Conservation (phyloP, 2,113 vertebrate species). For the Isurus oxyrinchus region DNA sequence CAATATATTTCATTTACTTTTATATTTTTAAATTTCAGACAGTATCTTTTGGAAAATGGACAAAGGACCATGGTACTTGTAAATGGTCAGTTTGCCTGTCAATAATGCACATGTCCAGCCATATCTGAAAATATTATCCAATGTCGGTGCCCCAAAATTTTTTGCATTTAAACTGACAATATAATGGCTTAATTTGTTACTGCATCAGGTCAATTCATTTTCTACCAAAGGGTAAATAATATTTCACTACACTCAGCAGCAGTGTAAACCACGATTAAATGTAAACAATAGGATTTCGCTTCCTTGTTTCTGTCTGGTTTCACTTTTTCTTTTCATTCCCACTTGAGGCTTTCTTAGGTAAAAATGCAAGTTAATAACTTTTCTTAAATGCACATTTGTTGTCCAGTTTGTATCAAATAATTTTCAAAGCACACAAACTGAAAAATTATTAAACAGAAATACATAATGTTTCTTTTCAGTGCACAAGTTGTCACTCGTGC, state of each 20-base stretch:
- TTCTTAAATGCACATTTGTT: not conserved
- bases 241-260: not conserved
- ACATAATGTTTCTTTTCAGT: not conserved
- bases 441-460: not conserved
- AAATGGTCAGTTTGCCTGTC: not conserved
- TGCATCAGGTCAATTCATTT: not conserved
- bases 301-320: not conserved
- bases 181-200: not conserved
- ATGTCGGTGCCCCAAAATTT: not conserved
- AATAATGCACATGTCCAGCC: not conserved
- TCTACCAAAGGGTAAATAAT: not conserved
- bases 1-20: not conserved
- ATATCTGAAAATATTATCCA: not conserved
- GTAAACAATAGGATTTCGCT: not conserved
- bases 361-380: not conserved
- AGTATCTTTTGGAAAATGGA: not conserved
- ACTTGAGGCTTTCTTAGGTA: not conserved
- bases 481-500: not conserved
- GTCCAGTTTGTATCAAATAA: not conserved
- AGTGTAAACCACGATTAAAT: not conserved
- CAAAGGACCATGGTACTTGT: not conserved
- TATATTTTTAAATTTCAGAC: not conserved
- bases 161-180: not conserved
- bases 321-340: not conserved
- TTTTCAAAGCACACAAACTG: not conserved